Conservation (phyloP, 2,797 vertebrate genomes). For the Diplodus puntazzo region DNA sequence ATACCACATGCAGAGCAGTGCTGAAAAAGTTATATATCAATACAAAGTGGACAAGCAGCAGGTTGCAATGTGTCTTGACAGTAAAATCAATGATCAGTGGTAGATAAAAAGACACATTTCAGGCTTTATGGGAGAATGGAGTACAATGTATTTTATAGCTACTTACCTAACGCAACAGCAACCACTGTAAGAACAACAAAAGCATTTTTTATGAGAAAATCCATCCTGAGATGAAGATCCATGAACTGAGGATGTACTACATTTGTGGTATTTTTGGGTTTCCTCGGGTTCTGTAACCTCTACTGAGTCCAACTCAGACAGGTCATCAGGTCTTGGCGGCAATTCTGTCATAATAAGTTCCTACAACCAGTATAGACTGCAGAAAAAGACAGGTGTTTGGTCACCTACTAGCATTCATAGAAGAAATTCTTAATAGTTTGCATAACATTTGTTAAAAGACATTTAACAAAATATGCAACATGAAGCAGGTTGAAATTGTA, state of each 20-base stretch:
- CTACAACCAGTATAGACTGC: background rate
- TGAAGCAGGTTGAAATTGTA: background rate
- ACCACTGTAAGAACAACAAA: slow-evolving; percentile 87
- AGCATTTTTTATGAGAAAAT: slow-evolving; percentile 83
- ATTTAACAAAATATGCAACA: background rate
- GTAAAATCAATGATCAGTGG: background rate
- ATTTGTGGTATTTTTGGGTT: background rate
- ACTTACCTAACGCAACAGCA: slow-evolving; percentile 83
- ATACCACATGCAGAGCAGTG: background rate
- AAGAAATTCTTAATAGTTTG: background rate
- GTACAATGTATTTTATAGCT: background rate
- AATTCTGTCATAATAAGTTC: background rate
- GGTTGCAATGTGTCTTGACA: background rate
- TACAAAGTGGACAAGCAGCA: background rate
- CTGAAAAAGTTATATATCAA: background rate
- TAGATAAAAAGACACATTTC: background rate
- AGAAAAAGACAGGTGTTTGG: background rate
- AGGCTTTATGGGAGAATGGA: background rate
- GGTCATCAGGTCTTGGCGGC: background rate
- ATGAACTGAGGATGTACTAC: slow-evolving; percentile 29
- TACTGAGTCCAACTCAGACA: slow-evolving; percentile 6
- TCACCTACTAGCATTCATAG: background rate
- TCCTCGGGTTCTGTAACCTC: slow-evolving; percentile 5
- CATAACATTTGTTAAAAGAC: background rate
- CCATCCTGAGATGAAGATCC: slow-evolving; percentile 61